Base-by-base conservation (phyloP, 2,888 invertebrate species). In the Plemyria rubiginata region DNA sequence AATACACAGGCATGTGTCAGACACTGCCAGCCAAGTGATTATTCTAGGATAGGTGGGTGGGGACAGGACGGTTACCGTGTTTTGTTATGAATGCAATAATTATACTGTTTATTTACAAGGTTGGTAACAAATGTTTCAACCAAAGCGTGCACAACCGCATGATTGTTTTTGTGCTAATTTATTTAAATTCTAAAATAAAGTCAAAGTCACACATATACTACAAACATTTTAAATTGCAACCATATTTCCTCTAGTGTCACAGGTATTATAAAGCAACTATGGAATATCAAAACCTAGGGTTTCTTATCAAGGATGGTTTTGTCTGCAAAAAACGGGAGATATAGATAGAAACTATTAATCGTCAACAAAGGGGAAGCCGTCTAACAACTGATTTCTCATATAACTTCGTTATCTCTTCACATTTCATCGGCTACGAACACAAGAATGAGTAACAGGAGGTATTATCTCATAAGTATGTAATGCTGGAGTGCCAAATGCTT, bases 1-100 rank as follows among this genome's bases (percentile, higher is more conserved):
- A 76, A 77, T 73, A 75, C 71, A 70, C 71, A 70, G 69, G 71
- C 72, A 77, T 76, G 70, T 71, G 67, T 67, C 61, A 58, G 57
- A 66, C 66, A 70, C 66, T 78, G 77, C 82, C 82, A 81, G 77
- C 82, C 82, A 81, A 80, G 75, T 73, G 71, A 45, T 70, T 70
- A 70, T 71, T 59, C 61, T 72, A 70, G 72, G 71, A 73, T 69
- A 69, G 60, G 76, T 70, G 74, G 73, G 73, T 69, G 75, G 71
- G 64, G 66, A 40, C 66, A 60, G 65, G 54, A 67, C 62, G 60
- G 65, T 67, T 70, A 72, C 68, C 66, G 68, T 62, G 55, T 67
- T 59, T 62, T 70, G 73, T 60, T 60, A n/a, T 62, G 56, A 65
- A 64, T 66, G 59, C 58, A 62, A 52, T 68, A 60, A 65, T 60